These are phyloP conservation scores for Xenus cinereus DNA, from an alignment of 2,113 vertebrate genomes.

Conservation along the genomic window DNA sequence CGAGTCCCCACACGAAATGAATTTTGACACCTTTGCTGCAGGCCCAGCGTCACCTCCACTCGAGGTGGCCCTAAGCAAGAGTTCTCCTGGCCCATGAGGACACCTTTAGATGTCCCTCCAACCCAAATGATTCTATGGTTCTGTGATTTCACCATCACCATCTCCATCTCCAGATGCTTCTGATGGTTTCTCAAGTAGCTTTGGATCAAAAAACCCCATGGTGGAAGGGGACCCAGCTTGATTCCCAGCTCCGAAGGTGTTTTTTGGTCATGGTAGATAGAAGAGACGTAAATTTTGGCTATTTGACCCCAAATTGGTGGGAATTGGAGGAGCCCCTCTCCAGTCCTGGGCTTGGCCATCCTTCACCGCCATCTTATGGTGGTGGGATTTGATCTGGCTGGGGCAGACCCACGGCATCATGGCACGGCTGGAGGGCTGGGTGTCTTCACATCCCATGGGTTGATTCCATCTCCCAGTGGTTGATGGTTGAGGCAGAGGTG, in stretches of 20 bases:
- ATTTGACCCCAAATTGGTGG: neutral
- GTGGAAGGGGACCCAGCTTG: neutral
- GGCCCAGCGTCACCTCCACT: rapidly evolving
- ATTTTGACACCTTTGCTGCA: neutral
- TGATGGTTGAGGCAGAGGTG: neutral
- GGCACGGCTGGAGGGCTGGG: rapidly evolving
- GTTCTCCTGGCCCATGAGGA: neutral
- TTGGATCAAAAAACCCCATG: rapidly evolving
- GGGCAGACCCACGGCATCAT: neutral
- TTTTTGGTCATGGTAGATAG: neutral
- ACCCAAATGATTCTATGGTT: neutral
- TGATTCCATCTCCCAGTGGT: neutral
- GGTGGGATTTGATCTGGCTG: neutral
- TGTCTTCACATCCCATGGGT: rapidly evolving
- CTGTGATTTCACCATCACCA: neutral
- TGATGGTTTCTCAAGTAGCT: neutral
- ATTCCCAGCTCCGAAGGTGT: rapidly evolving
- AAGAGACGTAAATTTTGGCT: neutral
- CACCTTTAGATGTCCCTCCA: neutral
- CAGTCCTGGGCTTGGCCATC: neutral
- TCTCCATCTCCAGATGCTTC: neutral
- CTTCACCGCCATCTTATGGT: rapidly evolving
- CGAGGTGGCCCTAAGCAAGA: rapidly evolving
- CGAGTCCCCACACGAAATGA: neutral
- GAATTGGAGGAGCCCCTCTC: neutral